Base-by-base conservation (phyloP, 2,113 vertebrate genomes). In the Colius striatus region DNA sequence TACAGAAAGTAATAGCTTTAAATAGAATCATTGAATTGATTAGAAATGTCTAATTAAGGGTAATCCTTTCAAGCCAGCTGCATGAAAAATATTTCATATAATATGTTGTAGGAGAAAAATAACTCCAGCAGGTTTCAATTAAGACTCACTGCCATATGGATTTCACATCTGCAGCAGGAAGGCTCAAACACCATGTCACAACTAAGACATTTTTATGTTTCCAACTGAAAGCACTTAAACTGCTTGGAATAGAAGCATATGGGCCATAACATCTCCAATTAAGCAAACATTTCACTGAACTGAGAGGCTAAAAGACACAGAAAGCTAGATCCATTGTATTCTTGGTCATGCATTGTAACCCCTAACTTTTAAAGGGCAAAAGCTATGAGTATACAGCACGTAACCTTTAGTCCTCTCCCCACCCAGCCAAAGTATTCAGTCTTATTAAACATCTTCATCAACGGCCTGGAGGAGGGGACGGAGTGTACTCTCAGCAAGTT, bases 71-170 rank as follows among this genome's bases (percentile, higher is more conserved):
- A 92, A 90, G 65, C n/a, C 45, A 95, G 61, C 65, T 89, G 13
- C 73, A 75, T 57, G 53, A 94, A 48, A 61, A 83, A 32, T 90
- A 81, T 89, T 85, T 84, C 62, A 65, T 57, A 16, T 19, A 80
- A 19, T 17, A 53, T 5, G 10, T 6, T 84, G 61, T 19, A 80
- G 63, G 32, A 77, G 68, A 81, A 84, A 86, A 94, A 41, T 88
- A 61, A 86, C 76, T 75, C 76, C 92, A 96, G 60, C 70, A 93
- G 92, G 62, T 94, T 95, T 94, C 94, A 93, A 72, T 96, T 95
- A 97, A 93, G n/a, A 47, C 84, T 66, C 19, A 0, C 10, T 34
- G 66, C 89, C 90, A 84, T 93, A 93, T 78, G 86, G 88, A 84
- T 89, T 93, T 89, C 68, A 87, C 76, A 84, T 95, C 81, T 48